These are phyloP conservation scores for Oceanites oceanicus DNA, from an alignment of 2,113 vertebrate species.

Conservation along the genomic window DNA sequence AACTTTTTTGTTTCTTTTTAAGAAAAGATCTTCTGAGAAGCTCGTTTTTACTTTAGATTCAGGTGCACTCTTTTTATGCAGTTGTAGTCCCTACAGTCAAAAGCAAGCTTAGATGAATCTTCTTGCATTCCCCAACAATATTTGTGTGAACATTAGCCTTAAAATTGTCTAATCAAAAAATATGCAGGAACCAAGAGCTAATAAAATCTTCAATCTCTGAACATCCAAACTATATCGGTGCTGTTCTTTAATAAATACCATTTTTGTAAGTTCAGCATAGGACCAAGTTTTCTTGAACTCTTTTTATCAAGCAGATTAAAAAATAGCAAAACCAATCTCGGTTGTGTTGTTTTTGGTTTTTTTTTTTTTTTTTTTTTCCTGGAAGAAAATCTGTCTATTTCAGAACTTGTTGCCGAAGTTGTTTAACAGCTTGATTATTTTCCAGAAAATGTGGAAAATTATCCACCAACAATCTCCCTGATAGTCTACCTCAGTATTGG, in stretches of 20 bases:
- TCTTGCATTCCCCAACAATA: not conserved
- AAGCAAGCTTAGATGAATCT: not conserved
- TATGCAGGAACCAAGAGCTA: not conserved
- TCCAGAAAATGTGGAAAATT: not conserved
- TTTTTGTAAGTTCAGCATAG: not conserved
- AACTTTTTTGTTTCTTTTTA: not conserved
- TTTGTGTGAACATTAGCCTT: not conserved
- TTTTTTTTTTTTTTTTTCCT: accelerated
- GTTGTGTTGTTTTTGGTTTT: not conserved
- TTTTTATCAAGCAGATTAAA: not conserved
- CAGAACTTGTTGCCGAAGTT: not conserved
- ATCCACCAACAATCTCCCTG: not conserved
- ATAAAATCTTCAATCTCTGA: not conserved
- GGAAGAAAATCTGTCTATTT: not conserved
- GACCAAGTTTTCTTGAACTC: not conserved
- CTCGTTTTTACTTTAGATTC: not conserved
- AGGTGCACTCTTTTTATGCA: not conserved
- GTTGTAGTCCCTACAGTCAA: not conserved
- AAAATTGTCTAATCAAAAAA: not conserved
- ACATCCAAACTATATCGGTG: not conserved
- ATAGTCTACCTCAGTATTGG: not conserved
- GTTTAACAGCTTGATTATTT: not conserved
- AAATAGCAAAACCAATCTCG: not conserved
- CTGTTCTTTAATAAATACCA: not conserved
- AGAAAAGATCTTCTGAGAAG: not conserved